These are phyloP conservation scores for Oenanthe melanoleuca DNA, from an alignment of 2,113 vertebrate species.

Conservation along the genomic window DNA sequence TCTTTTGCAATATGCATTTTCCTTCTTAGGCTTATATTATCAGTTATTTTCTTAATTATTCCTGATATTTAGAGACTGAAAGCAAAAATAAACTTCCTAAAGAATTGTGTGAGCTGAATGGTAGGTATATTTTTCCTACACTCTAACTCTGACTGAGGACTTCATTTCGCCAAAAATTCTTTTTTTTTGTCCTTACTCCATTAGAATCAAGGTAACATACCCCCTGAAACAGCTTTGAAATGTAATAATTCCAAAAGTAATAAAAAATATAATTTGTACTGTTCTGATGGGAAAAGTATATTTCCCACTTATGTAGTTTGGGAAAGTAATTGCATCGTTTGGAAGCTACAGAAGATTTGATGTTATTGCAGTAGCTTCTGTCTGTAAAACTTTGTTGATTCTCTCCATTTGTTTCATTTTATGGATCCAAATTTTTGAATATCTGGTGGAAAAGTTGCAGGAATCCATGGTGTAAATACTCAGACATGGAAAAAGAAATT, in stretches of 20 bases:
- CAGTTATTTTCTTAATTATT: constrained; percentile 14
- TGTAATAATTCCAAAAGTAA: neutral
- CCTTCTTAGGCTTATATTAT: neutral
- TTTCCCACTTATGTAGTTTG: constrained; percentile 19
- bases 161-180: neutral
- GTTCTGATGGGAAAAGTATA: constrained; percentile 5
- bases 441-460: neutral
- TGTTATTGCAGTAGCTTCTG: neutral
- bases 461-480: neutral
- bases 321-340: constrained; percentile 14
- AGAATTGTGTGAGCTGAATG: neutral
- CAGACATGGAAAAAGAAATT: neutral
- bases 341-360: neutral
- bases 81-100: neutral
- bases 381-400: neutral
- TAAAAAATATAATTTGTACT: neutral
- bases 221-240: constrained; percentile 16
- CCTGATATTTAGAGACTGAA: neutral
- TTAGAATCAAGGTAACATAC: constrained; percentile 9
- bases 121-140: neutral
- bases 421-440: neutral
- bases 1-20: neutral
- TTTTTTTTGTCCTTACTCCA: neutral
- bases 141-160: neutral
- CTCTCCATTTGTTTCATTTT: neutral